Percentiles rank a stretch among this genome's conserved stretches.
phyloP scores from a whole-genome alignment of 2,888 invertebrate species.

The Limnephilus lunatus region DNA sequence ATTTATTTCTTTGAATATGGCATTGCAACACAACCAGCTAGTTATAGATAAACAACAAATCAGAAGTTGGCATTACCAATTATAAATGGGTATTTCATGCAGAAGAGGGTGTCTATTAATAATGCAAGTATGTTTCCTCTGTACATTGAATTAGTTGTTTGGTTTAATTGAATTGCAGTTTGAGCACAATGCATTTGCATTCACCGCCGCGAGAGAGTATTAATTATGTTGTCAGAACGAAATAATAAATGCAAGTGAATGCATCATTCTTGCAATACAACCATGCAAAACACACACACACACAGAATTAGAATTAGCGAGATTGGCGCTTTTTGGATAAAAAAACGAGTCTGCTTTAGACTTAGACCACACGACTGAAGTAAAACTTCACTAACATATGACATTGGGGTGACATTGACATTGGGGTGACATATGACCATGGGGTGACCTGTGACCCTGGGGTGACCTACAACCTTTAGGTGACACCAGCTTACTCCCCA shows the following conservation, averaged over 20 bases:
- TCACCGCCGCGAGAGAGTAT: constrained; percentile 14
- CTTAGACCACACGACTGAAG: too few relatives aligned
- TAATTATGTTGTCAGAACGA: constrained; percentile 36
- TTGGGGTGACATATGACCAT: too few relatives aligned
- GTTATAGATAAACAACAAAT: background rate
- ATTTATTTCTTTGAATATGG: too few relatives aligned
- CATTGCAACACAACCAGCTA: too few relatives aligned
- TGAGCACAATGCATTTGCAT: constrained; percentile 22
- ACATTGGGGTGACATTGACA: too few relatives aligned
- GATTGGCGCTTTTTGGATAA: background rate
- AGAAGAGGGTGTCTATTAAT: background rate
- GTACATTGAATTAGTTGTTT: constrained; percentile 22
- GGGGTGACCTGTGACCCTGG: too few relatives aligned
- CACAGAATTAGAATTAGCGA: background rate
- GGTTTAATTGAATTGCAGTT: constrained; percentile 27
- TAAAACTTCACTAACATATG: too few relatives aligned
- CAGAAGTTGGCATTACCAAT: background rate
- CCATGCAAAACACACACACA: background rate
- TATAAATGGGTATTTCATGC: background rate
- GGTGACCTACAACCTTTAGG: too few relatives aligned
- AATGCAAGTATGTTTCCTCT: background rate
- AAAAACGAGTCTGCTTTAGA: too few relatives aligned
- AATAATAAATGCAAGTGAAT: constrained; percentile 7
- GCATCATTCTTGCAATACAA: constrained; percentile 26
- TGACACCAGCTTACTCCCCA: too few relatives aligned